A percentile compares a stretch with the other conserved stretches of the same genome.
Evolutionary conservation across 2,888 invertebrate genomes (phyloP).

Genomic region (Carterocephalus palaemon): DNA sequence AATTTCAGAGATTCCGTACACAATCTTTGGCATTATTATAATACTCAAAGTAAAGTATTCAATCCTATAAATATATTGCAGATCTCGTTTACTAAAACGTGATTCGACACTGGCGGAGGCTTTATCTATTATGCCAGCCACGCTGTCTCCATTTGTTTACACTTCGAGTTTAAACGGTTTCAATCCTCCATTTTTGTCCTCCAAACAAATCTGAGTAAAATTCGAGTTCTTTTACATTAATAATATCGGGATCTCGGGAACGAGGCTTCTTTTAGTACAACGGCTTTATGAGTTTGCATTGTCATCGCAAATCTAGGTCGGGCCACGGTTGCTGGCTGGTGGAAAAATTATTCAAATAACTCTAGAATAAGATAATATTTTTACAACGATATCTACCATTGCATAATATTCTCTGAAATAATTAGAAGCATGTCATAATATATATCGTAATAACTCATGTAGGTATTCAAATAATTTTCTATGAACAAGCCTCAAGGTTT

Average conservation of each 20-base stretch:
- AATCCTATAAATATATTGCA: no score
- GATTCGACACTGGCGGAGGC: neutral
- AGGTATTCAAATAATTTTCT: neutral
- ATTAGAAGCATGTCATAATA: no score
- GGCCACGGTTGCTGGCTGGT: constrained; percentile 8
- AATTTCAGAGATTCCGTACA: no score
- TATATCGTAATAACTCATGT: neutral
- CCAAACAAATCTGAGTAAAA: constrained; percentile 15
- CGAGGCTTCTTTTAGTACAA: constrained; percentile 15
- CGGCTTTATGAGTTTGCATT: constrained; percentile 22
- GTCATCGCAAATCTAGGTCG: constrained; percentile 22
- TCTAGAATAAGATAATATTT: neutral
- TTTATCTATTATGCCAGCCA: neutral
- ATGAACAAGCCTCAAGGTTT: no score
- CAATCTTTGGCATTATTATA: no score
- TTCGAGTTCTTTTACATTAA: constrained; percentile 17
- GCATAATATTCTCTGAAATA: no score
- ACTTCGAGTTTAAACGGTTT: constrained; percentile 1
- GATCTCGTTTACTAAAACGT: no score
- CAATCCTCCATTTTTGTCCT: neutral
- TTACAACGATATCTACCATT: neutral
- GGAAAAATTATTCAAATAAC: constrained; percentile 1
- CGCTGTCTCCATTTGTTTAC: constrained; percentile 16
- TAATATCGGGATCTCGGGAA: constrained; percentile 14
- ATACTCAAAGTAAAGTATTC: no score